Percentiles rank a stretch among this genome's conserved stretches.
Evolutionary conservation across 2,797 vertebrate species (phyloP).

Genomic region (Neostethus bicornis): DNA sequence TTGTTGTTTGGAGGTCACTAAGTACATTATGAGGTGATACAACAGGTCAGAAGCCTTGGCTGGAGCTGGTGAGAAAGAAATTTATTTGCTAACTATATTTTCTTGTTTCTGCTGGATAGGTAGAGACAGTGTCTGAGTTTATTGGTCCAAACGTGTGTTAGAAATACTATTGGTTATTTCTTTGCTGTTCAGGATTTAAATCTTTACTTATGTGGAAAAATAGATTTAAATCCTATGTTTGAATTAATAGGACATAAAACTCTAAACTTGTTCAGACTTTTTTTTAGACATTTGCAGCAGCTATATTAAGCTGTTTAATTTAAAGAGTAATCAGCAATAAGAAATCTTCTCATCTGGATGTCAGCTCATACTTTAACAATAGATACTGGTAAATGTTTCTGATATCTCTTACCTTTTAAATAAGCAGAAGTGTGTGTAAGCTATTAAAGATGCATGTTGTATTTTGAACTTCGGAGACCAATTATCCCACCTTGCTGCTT

Average conservation of each 20-base stretch:
- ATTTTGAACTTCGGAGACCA: conserved; percentile 77
- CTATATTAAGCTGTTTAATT: neutral
- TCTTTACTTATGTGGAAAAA: neutral
- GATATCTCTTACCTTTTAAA: conserved; percentile 56
- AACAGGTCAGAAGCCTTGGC: conserved; percentile 52
- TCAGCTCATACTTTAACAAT: conserved; percentile 7
- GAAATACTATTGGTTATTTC: neutral
- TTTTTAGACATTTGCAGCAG: neutral
- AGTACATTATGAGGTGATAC: conserved; percentile 61
- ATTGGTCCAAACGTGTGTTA: conserved; percentile 11
- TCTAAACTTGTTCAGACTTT: neutral
- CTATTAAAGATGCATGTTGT: conserved; percentile 81
- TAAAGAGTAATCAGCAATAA: conserved; percentile 25
- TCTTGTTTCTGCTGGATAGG: conserved; percentile 20
- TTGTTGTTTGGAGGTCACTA: conserved; percentile 55
- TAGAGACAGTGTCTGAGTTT: conserved; percentile 9
- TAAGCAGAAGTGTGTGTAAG: conserved; percentile 67
- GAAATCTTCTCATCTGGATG: conserved; percentile 36
- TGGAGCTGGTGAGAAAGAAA: conserved; percentile 32
- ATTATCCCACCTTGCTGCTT: conserved; percentile 75
- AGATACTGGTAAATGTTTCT: conserved; percentile 34
- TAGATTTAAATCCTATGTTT: conserved; percentile 9
- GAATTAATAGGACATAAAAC: too few species aligned
- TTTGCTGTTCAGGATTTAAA: too few species aligned
- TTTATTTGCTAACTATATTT: conserved; percentile 30